phyloP scores from a whole-genome alignment of 1,140 invertebrate genomes.

The Diabrotica virgifera region DNA sequence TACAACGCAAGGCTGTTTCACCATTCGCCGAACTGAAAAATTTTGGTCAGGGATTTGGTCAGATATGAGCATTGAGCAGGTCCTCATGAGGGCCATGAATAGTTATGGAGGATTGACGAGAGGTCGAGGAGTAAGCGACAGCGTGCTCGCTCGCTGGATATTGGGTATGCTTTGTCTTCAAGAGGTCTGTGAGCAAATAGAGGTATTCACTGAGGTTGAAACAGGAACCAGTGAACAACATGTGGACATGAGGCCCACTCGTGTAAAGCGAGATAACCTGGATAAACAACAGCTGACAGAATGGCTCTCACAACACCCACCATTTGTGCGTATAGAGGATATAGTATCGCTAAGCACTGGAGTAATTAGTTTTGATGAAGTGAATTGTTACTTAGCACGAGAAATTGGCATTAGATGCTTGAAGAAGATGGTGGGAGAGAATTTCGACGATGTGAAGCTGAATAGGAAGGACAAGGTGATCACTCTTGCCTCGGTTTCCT shows the following conservation, averaged over 20 bases:
- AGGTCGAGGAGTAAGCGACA: slow-evolving; percentile 30
- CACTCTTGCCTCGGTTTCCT: slow-evolving; percentile 9
- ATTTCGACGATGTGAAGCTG: neutral
- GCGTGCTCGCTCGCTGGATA: slow-evolving; percentile 27
- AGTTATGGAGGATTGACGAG: slow-evolving; percentile 34
- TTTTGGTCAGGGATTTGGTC: slow-evolving; percentile 40
- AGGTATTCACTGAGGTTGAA: slow-evolving; percentile 24
- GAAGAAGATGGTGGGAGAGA: neutral
- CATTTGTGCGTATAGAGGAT: neutral
- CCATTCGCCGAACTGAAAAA: slow-evolving; percentile 48
- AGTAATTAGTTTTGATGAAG: neutral
- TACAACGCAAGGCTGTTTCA: slow-evolving; percentile 50
- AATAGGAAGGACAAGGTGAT: slow-evolving; percentile 2
- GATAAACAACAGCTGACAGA: slow-evolving; percentile 27
- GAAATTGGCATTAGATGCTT: neutral
- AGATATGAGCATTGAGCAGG: slow-evolving; percentile 50
- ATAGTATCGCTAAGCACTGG: neutral
- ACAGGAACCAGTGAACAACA: slow-evolving; percentile 33
- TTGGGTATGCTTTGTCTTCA: slow-evolving; percentile 19
- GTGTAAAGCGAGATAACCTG: slow-evolving; percentile 37
- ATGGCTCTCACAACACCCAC: neutral
- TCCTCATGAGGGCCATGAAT: slow-evolving; percentile 46
- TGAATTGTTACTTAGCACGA: neutral
- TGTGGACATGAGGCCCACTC: slow-evolving; percentile 38
- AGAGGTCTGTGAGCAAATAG: slow-evolving; percentile 26